A percentile compares a stretch with the other conserved stretches of the same genome.
Evolutionary conservation across 2,888 invertebrate genomes (phyloP).

Genomic region (Melanchra persicariae): DNA sequence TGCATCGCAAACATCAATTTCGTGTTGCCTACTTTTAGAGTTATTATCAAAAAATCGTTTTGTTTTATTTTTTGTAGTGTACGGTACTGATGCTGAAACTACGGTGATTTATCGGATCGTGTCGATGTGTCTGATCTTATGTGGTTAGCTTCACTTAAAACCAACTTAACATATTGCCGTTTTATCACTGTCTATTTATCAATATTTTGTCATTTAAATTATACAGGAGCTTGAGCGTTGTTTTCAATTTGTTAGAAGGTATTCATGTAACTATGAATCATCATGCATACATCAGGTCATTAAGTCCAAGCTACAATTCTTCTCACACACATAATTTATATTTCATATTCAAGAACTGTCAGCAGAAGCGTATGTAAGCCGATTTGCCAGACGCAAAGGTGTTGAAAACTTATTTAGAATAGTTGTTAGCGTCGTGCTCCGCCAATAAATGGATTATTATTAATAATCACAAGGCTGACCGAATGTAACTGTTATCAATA

Average conservation of each 20-base stretch:
- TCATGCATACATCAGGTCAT: conserved; percentile 28
- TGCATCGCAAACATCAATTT: conserved; percentile 85
- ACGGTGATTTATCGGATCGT: conserved; percentile 47
- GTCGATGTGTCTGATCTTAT: conserved; percentile 22
- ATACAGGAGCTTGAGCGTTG: conserved; percentile 3
- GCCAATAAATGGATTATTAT: conserved; percentile 46
- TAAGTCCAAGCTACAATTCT: conserved; percentile 11
- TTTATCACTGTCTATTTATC: conserved; percentile 48
- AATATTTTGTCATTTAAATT: conserved; percentile 41
- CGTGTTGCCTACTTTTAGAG: conserved; percentile 74
- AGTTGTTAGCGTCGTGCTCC: conserved; percentile 41
- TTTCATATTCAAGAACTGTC: conserved; percentile 26
- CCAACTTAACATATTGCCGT: not conserved
- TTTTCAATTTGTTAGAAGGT: conserved; percentile 19
- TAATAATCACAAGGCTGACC: conserved; percentile 58
- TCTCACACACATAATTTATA: not conserved
- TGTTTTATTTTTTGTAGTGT: conserved; percentile 53
- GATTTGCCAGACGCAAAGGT: conserved; percentile 53
- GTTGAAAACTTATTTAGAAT: conserved; percentile 44
- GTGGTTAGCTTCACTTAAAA: conserved; percentile 12
- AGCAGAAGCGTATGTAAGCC: conserved; percentile 38
- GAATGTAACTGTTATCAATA: conserved; percentile 51
- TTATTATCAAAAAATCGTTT: conserved; percentile 64
- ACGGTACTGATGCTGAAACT: conserved; percentile 37
- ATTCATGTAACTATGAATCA: conserved; percentile 33